Percentiles rank a stretch among this genome's conserved stretches.
phyloP scores from a whole-genome alignment of 2,113 vertebrate species.

The Gila orcuttii region DNA sequence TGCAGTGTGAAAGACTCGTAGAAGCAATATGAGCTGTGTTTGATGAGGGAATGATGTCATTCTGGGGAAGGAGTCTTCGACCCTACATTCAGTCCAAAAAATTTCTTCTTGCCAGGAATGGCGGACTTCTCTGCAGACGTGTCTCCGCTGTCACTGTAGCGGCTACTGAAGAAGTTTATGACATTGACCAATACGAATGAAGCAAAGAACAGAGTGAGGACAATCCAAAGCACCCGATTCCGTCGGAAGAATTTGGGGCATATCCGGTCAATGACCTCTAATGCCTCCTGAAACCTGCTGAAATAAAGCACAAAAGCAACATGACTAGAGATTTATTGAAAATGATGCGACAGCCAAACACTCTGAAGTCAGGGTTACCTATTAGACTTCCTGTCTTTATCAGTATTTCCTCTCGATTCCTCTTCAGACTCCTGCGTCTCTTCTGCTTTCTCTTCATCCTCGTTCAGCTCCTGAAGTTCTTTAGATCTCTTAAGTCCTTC shows the following conservation, averaged over 20 bases:
- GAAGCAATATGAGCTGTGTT: constrained; percentile 41
- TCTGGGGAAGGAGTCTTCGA: constrained; percentile 60
- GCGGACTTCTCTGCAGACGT: constrained; percentile 60
- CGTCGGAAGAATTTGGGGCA: constrained; percentile 70
- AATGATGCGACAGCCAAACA: not conserved
- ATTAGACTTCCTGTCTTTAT: constrained; percentile 66
- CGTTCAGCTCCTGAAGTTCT: constrained; percentile 66
- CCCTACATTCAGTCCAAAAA: constrained; percentile 63
- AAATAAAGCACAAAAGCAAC: constrained; percentile 24
- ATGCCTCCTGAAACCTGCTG: constrained; percentile 73
- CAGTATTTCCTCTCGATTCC: constrained; percentile 66
- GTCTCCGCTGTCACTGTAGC: constrained; percentile 68
- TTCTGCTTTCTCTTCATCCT: constrained; percentile 59
- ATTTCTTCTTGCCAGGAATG: constrained; percentile 55
- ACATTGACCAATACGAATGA: constrained; percentile 73
- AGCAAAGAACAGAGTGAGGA: constrained; percentile 68
- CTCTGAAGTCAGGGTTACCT: constrained; percentile 63
- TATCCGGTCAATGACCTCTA: constrained; percentile 66
- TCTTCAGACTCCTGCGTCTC: constrained; percentile 64
- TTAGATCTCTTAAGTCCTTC: constrained; percentile 74
- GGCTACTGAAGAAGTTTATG: constrained; percentile 72
- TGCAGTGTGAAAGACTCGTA: constrained; percentile 40
- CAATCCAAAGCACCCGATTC: constrained; percentile 69
- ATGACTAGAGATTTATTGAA: not conserved
- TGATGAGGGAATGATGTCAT: constrained; percentile 34